phyloP scores from a whole-genome alignment of 2,113 vertebrate genomes.

The Pantherophis guttatus region DNA sequence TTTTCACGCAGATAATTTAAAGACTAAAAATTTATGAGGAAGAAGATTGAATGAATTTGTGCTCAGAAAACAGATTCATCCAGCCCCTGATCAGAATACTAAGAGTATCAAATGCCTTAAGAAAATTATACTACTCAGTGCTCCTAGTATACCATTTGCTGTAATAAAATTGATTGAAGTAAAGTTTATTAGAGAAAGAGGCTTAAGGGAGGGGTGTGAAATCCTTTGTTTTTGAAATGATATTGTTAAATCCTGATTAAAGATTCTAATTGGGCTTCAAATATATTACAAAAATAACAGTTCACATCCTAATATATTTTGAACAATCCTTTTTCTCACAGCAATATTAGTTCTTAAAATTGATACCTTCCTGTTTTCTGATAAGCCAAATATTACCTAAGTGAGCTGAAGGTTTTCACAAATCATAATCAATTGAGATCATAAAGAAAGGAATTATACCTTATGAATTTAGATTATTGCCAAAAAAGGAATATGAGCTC shows the following conservation, averaged over 20 bases:
- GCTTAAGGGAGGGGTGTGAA: background rate
- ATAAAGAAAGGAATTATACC: background rate
- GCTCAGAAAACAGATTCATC: background rate
- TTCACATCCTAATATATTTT: background rate
- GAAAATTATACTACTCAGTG: background rate
- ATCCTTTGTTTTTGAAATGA: background rate
- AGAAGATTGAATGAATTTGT: background rate
- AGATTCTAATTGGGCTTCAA: background rate
- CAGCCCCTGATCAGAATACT: background rate
- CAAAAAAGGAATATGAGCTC: background rate
- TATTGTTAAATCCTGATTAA: background rate
- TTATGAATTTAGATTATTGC: background rate
- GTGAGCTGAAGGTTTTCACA: background rate
- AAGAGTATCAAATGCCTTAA: background rate
- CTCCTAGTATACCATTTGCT: background rate
- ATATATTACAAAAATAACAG: background rate
- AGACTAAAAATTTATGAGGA: background rate
- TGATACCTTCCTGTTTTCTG: background rate
- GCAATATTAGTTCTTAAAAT: background rate
- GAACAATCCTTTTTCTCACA: background rate
- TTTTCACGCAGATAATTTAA: background rate
- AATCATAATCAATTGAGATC: background rate
- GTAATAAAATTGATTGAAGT: background rate
- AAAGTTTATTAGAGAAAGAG: background rate
- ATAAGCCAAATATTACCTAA: background rate